These are phyloP conservation scores for Megaustenia siamemsis DNA, from an alignment of 2,888 invertebrate genomes.

Conservation along the genomic window DNA sequence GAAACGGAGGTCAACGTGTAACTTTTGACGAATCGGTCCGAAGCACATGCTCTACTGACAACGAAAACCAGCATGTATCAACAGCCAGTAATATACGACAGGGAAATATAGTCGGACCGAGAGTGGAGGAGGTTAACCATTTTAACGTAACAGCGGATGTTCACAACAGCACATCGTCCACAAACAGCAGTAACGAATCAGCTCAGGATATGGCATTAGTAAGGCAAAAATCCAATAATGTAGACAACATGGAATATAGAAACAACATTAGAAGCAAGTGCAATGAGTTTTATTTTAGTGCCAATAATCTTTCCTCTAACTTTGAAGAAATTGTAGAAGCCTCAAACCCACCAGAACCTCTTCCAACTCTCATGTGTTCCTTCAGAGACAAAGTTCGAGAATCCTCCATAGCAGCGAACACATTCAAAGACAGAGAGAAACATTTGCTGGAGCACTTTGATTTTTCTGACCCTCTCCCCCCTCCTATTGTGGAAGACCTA, in stretches of 20 bases:
- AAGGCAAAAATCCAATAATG: conserved; percentile 42
- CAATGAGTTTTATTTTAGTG: conserved; percentile 61
- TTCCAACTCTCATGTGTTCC: conserved; percentile 62
- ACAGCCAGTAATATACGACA: conserved; percentile 23
- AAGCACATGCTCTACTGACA: conserved; percentile 59
- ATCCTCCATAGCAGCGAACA: conserved; percentile 60
- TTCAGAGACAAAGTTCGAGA: conserved; percentile 63
- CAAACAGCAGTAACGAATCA: conserved; percentile 25
- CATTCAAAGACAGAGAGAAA: conserved; percentile 58
- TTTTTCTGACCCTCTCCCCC: conserved; percentile 45
- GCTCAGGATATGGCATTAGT: not conserved
- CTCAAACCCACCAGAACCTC: conserved; percentile 46
- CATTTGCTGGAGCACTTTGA: conserved; percentile 50
- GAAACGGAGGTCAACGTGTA: conserved; percentile 70
- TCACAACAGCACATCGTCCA: conserved; percentile 58
- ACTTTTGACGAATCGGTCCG: conserved; percentile 74
- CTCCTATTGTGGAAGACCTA: conserved; percentile 29
- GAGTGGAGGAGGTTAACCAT: conserved; percentile 56
- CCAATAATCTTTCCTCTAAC: conserved; percentile 55
- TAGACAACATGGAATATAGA: conserved; percentile 63
- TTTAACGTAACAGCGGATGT: conserved; percentile 71
- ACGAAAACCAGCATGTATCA: conserved; percentile 21
- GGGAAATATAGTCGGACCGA: not conserved
- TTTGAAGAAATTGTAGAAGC: conserved; percentile 45
- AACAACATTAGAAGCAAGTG: conserved; percentile 69